These are phyloP conservation scores for Mormyrops attenuatus DNA, from an alignment of 2,797 vertebrate genomes.

Conservation along the genomic window DNA sequence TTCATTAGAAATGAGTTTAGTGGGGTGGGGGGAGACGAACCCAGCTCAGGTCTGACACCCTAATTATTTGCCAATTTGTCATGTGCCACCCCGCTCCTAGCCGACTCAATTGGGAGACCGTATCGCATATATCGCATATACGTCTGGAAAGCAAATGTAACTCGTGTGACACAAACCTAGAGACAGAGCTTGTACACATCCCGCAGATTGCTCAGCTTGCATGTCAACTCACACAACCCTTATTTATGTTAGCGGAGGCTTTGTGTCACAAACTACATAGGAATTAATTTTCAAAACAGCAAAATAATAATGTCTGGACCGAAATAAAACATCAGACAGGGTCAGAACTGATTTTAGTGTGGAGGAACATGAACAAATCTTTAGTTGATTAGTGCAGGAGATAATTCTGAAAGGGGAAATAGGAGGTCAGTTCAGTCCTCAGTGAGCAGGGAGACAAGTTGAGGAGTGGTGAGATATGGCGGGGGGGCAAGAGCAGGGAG, in stretches of 20 bases:
- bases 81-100: not conserved
- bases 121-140: not conserved
- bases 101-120: not conserved
- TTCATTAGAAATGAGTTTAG: constrained; percentile 16
- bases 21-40: not conserved
- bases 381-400: not conserved
- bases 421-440: not conserved
- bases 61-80: constrained; percentile 22
- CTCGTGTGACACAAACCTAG: not conserved
- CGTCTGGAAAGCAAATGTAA: not conserved
- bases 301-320: not conserved
- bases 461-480: not conserved
- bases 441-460: not conserved
- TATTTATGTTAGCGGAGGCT: not conserved
- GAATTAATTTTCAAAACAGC: not conserved
- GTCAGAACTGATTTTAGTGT: not conserved
- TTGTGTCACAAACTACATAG: not conserved
- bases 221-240: not conserved
- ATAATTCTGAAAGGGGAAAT: not conserved
- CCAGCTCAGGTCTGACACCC: constrained; percentile 9
- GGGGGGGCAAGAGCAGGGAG: not conserved
- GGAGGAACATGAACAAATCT: not conserved
- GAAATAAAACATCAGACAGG: not conserved
- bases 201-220: not conserved
- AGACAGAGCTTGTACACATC: not conserved